Base-by-base conservation (phyloP, 2,797 vertebrate genomes). In the Margarornis squamiger region DNA sequence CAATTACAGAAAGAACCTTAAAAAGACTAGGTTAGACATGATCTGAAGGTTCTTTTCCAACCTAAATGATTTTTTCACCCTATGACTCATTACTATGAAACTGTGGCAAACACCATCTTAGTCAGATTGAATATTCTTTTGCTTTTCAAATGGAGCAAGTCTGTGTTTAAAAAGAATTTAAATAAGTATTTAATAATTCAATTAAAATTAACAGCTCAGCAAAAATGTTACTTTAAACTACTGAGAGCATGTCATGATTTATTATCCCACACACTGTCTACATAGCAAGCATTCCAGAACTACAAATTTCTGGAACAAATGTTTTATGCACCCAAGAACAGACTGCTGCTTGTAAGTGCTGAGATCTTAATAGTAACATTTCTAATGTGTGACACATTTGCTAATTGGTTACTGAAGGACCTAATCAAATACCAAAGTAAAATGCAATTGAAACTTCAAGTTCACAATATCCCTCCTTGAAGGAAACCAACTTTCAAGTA, bases 251-350 rank as follows among this genome's bases (percentile, higher is more conserved):
- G 82, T 94, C 82, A 66, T 80, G 65, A 88, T 83, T 83, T 78
- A 72, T 77, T 75, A 94, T 91, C 94, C 93, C 88, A 86, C 96
- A 88, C 61, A 57, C 82, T 72, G 75, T 88, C 92, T 84, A 95
- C 94, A 77, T 57, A 87, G 49, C 46, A 93, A 77, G 61, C 81
- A 86, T 91, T 92, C 77, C 78, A 94, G 86, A 89, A 87, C 38
- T 43, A 89, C 52, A 43, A 14, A 93, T 83, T 87, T 89, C 84
- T 94, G 30, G n/a, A 94, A 77, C 46, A 86, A 93, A 74, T 39
- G 65, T 75, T 92, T 79, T 62, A 89, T 45, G 51, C 80, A 87
- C 24, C 18, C 41, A 20, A 67, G 52, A 30, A 62, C 22, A 34
- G 22, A 72, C 16, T 10, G 3, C 30, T 71, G n/a, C 32, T 78